Evolutionary conservation across 2,113 vertebrate species (phyloP).

Genomic region (Lynx canadensis): DNA sequence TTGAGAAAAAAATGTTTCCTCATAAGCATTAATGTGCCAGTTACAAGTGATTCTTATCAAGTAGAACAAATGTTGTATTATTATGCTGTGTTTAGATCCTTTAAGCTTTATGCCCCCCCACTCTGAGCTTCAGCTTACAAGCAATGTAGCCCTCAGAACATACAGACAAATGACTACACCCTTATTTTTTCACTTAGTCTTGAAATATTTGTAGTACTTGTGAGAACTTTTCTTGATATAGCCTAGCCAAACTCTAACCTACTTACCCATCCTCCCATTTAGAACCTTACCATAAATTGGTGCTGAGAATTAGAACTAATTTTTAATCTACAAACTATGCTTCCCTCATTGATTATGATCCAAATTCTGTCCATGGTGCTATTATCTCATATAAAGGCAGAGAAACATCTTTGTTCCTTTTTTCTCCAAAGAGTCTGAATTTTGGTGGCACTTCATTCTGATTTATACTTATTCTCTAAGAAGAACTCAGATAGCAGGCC

Average conservation of each 20-base stretch:
- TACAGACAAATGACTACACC: not conserved
- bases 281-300: not conserved
- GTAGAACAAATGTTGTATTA: not conserved
- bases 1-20: conserved; percentile 28
- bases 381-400: not conserved
- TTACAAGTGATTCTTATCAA: conserved; percentile 7
- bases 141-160: not conserved
- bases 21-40: not conserved
- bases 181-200: not conserved
- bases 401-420: not conserved
- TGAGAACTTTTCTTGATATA: not conserved
- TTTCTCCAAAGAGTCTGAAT: not conserved
- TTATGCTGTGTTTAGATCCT: too few species aligned
- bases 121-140: not conserved
- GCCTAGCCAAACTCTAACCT: not conserved
- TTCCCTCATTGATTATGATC: not conserved
- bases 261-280: not conserved
- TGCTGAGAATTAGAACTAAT: accelerated
- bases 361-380: not conserved
- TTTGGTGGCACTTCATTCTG: not conserved
- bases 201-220: not conserved
- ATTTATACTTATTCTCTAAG: not conserved
- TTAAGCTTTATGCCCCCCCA: not conserved
- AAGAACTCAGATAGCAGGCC: not conserved
- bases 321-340: not conserved